Conservation (phyloP, 1,140 invertebrate species). For the Drosophila tsacasi region DNA sequence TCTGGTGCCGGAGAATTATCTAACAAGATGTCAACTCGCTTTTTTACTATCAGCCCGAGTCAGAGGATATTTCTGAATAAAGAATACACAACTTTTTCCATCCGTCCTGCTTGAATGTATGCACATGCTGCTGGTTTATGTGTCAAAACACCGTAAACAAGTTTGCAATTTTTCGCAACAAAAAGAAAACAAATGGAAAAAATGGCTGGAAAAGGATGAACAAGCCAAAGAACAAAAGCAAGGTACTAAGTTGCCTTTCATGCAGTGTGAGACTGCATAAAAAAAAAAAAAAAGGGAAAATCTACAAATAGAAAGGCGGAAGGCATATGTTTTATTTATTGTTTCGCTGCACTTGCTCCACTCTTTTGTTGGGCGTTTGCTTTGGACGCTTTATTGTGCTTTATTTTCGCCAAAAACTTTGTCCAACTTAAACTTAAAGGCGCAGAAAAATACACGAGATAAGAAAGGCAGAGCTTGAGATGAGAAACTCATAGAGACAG, state of each 20-base stretch:
- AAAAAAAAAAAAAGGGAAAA: background rate
- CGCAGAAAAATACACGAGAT: conserved; percentile 14
- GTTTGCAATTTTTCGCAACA: conserved; percentile 47
- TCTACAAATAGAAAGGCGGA: conserved; percentile 6
- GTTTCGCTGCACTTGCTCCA: conserved; percentile 31
- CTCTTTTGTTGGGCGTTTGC: conserved; percentile 27
- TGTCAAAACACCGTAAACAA: conserved; percentile 68
- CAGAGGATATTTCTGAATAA: conserved; percentile 29
- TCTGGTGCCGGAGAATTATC: conserved; percentile 15
- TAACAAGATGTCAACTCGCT: conserved; percentile 29
- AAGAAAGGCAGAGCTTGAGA: conserved; percentile 10
- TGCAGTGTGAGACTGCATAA: conserved; percentile 12
- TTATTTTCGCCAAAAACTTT: conserved; percentile 23
- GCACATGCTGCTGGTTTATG: conserved; percentile 38
- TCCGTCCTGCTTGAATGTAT: conserved; percentile 26
- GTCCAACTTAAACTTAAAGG: conserved; percentile 31
- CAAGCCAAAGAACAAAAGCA: conserved; percentile 21
- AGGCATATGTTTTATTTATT: conserved; percentile 64
- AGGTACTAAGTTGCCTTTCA: conserved; percentile 29
- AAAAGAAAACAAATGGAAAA: conserved; percentile 7
- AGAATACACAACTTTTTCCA: conserved; percentile 14
- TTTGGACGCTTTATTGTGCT: conserved; percentile 50
- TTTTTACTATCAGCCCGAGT: conserved; percentile 4
- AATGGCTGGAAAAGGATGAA: conserved; percentile 15
- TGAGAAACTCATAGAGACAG: conserved; percentile 11